Conservation (phyloP, 2,113 vertebrate species). For the Delphinus delphis region DNA sequence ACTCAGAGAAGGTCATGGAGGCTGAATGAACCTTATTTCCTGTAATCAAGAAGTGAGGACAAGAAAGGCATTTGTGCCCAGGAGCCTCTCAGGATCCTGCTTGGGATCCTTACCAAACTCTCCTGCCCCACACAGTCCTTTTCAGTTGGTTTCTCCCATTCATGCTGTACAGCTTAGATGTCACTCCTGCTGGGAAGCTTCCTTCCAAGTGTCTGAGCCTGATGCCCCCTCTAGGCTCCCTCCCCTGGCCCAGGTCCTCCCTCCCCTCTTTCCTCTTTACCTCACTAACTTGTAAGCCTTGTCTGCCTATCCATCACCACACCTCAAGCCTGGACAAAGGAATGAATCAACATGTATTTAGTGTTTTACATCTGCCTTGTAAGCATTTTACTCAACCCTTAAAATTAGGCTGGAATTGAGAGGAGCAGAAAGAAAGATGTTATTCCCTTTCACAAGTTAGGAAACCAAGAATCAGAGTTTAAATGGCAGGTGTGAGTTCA, state of each 20-base stretch:
- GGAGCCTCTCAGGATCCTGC: too few relatives aligned
- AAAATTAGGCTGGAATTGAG: background rate
- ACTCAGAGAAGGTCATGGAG: too few relatives aligned
- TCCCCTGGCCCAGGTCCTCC: background rate
- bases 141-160: rapidly evolving
- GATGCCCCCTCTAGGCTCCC: rapidly evolving
- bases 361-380: background rate
- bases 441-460: background rate
- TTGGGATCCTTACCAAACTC: rapidly evolving
- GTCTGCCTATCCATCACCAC: rapidly evolving
- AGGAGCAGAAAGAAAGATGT: background rate
- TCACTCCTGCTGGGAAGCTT: background rate
- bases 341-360: background rate
- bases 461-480: background rate
- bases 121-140: rapidly evolving
- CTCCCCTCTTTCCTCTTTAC: too few relatives aligned
- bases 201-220: too few relatives aligned
- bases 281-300: background rate
- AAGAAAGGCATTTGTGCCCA: too few relatives aligned
- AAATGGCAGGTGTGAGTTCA: background rate
- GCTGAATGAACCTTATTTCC: too few relatives aligned
- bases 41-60: too few relatives aligned
- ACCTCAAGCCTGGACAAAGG: background rate
- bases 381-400: background rate
- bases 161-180: background rate